Evolutionary conservation across 2,888 invertebrate species (phyloP), one percentile per base, ranked within the genome.

Genomic region (Scaeva pyrastri): DNA sequence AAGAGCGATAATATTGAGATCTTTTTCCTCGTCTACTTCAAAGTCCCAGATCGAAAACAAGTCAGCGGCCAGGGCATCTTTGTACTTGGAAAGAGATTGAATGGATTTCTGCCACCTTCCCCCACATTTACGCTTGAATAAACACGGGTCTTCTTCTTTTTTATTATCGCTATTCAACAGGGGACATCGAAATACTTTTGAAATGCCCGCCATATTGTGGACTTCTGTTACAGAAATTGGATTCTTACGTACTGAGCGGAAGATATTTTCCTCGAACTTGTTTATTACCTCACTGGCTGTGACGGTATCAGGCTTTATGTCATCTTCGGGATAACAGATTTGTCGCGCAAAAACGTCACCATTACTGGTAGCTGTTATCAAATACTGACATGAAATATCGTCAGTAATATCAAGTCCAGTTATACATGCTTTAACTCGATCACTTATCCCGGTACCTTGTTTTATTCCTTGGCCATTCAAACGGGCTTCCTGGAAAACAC

Each of bases 401-500:
- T 89, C 62, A 8, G 88, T 88, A 75, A 91, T 90, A 2, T 88
- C 86, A 2, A 92, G 68, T 0, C 92, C 92, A 0, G 91, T 91
- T 0, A 76, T 89, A 76, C 90, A 91, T 60, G 89, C 82, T 6
- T 88, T 87, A 10, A 91, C 77, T n/a, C 92, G 90, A 12, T 89
- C 68, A 0, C 45, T 16, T 0, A 92, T 83, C 62, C 90, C 90
- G 2, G 89, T 88, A 45, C 89, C 88, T 2, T 91, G 88, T 43
- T 89, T 88, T 1, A 91, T 45, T 2, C 88, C 88, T 19, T 88
- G 88, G 0, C 91, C 91, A 0, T 79, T 72, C 1, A 88, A 19
- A 2, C 89, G 88, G 0, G 90, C 89, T 31, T 88, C 80, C 0
- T 87, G 36, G 16, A 90, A 88, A 0, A 90, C 89, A 68, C 90